These are phyloP conservation scores for Lomographa bimaculata DNA, from an alignment of 2,888 invertebrate species.

Conservation along the genomic window DNA sequence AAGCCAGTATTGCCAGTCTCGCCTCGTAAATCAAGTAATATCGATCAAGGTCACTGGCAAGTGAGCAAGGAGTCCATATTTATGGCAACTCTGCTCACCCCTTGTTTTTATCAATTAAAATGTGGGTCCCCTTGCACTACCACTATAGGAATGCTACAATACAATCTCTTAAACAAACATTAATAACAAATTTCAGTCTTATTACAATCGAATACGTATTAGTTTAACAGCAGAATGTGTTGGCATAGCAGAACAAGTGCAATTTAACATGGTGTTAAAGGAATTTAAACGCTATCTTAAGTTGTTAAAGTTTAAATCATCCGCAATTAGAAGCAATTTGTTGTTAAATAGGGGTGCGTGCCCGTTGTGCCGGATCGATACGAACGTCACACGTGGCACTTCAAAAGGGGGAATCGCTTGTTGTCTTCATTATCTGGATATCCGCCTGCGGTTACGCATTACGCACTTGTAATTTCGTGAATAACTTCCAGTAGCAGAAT, in stretches of 20 bases:
- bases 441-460: constrained; percentile 11
- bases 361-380: constrained; percentile 40
- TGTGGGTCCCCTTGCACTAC: constrained; percentile 49
- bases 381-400: constrained; percentile 32
- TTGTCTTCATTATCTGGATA: constrained; percentile 26
- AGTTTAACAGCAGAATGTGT: constrained; percentile 16
- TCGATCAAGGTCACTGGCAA: constrained; percentile 31
- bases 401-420: constrained; percentile 29
- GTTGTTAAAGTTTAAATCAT: constrained; percentile 54
- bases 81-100: constrained; percentile 42
- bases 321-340: constrained; percentile 47
- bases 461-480: constrained; percentile 6
- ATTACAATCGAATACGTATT: background rate
- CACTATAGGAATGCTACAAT: constrained; percentile 48
- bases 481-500: too few relatives aligned
- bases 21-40: constrained; percentile 28
- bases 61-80: constrained; percentile 13
- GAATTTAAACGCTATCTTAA: constrained; percentile 54
- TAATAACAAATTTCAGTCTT: constrained; percentile 4
- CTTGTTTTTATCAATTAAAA: constrained; percentile 67
- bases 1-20: constrained; percentile 13
- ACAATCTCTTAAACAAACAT: constrained; percentile 7
- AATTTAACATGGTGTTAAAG: constrained; percentile 42
- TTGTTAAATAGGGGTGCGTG: constrained; percentile 50
- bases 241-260: constrained; percentile 32